A percentile compares a stretch with the other conserved stretches of the same genome.
Evolutionary conservation across 2,113 vertebrate genomes (phyloP).

Genomic region (Leucoraja erinaceus): DNA sequence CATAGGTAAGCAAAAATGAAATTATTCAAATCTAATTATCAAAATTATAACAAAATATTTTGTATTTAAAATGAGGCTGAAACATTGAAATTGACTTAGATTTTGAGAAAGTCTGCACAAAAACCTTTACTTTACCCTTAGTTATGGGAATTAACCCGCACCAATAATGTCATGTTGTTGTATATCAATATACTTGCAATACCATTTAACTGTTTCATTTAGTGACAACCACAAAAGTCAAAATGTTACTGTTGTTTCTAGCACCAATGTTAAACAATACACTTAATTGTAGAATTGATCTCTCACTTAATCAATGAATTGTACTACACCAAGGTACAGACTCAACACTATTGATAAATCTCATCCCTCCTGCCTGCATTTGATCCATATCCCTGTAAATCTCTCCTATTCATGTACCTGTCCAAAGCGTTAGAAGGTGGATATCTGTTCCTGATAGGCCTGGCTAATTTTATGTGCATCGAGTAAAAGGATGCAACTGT

Average conservation of each 20-base stretch:
- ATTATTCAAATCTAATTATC: slow-evolving; percentile 8
- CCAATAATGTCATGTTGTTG: neutral
- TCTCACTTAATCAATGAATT: neutral
- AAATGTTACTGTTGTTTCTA: neutral
- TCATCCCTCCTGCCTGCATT: no score
- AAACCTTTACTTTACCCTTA: neutral
- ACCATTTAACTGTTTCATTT: neutral
- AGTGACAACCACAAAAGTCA: neutral
- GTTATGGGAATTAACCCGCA: neutral
- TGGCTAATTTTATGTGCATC: neutral
- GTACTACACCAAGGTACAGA: neutral
- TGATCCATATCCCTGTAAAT: no score
- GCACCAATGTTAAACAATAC: neutral
- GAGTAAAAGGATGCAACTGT: neutral
- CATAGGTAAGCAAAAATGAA: slow-evolving; percentile 9
- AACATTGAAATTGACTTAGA: neutral
- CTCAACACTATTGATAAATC: no score
- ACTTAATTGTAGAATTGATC: neutral
- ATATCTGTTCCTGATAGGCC: neutral
- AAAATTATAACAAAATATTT: slow-evolving; percentile 2
- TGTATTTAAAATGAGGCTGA: neutral
- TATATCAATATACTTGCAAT: neutral
- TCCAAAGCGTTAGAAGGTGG: neutral
- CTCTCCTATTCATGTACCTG: no score
- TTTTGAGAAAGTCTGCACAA: neutral